These are phyloP conservation scores for Shinisaurus crocodilurus DNA, from an alignment of 2,113 vertebrate genomes.

Conservation along the genomic window DNA sequence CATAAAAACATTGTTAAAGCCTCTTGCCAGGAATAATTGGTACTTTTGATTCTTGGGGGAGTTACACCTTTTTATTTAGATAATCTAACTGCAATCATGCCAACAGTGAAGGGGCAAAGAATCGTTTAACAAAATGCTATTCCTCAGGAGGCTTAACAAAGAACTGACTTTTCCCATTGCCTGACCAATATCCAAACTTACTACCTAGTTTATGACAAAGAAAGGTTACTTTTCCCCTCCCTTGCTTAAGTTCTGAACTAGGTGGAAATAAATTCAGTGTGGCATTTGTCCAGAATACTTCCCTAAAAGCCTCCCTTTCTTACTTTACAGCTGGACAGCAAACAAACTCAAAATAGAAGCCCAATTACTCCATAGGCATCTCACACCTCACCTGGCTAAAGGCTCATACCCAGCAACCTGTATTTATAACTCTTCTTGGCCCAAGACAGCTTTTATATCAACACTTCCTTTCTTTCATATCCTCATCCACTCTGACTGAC, in stretches of 20 bases:
- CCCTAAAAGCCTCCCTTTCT: background rate
- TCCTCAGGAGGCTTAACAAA: conserved; percentile 12
- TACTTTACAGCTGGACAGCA: background rate
- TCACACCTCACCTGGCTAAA: no score
- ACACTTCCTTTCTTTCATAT: no score
- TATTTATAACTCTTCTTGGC: no score
- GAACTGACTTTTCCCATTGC: conserved; percentile 6
- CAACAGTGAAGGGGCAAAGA: conserved; percentile 33
- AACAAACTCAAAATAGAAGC: background rate
- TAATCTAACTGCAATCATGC: conserved; percentile 11
- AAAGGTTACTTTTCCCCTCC: background rate
- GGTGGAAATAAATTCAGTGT: background rate
- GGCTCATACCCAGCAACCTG: no score
- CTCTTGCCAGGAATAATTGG: conserved; percentile 47
- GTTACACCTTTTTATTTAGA: conserved; percentile 47
- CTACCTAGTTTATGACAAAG: background rate
- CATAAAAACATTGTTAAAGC: conserved; percentile 49
- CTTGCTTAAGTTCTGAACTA: conserved; percentile 16
- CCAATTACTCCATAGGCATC: no score
- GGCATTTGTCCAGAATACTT: background rate
- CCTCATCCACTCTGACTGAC: no score
- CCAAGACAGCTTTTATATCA: no score
- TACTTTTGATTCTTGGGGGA: conserved; percentile 29
- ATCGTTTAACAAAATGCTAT: conserved; percentile 12
- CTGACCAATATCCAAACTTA: conserved; percentile 12